Conservation (phyloP, 2,797 vertebrate genomes). For the Lutjanus campechanus region DNA sequence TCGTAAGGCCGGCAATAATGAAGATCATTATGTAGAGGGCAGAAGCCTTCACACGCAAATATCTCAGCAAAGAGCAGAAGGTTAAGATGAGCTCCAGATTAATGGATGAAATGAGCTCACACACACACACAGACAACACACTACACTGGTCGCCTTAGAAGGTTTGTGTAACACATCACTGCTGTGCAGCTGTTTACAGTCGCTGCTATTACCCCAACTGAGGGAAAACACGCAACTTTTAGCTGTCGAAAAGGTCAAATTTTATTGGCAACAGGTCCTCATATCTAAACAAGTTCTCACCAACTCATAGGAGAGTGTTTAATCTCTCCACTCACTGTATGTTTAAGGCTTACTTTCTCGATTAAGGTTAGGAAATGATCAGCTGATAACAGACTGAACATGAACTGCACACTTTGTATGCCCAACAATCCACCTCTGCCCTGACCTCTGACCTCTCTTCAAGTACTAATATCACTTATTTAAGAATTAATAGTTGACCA, state of each 20-base stretch:
- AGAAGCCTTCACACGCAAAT: slow-evolving; percentile 47
- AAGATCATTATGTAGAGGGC: slow-evolving; percentile 63
- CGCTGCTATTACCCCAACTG: neutral
- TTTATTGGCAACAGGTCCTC: neutral
- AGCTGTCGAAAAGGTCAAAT: neutral
- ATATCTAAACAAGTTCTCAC: neutral
- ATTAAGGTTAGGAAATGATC: neutral
- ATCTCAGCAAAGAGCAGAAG: slow-evolving; percentile 52
- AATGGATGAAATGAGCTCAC: slow-evolving; percentile 44
- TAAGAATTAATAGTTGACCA: too few relatives aligned
- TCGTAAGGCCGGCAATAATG: slow-evolving; percentile 48
- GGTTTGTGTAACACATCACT: slow-evolving; percentile 15
- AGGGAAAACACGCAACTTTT: neutral
- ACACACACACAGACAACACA: slow-evolving; percentile 15
- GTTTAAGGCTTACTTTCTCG: neutral
- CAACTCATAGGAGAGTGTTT: neutral
- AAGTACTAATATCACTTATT: neutral
- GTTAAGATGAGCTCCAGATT: slow-evolving; percentile 53
- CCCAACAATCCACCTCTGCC: neutral
- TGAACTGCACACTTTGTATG: neutral
- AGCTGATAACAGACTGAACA: neutral
- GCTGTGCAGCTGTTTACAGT: neutral
- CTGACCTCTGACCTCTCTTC: slow-evolving; percentile 4
- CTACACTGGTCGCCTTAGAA: neutral
- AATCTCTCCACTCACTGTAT: neutral